Conservation (phyloP, 2,888 invertebrate species). For the Ichneumoninae sp. region DNA sequence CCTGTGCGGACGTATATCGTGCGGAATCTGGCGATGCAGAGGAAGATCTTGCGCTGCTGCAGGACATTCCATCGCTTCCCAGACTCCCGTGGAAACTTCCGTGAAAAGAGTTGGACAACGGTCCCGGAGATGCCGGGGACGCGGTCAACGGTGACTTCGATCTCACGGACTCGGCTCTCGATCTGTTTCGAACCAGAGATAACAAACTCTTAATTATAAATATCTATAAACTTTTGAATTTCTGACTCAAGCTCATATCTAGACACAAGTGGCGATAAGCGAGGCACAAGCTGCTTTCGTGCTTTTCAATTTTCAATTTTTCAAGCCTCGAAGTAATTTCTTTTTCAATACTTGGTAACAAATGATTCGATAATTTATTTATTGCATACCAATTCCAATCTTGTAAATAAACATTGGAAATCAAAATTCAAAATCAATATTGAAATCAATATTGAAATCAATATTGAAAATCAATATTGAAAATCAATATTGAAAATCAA, state of each 20-base stretch:
- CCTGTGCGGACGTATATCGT: conserved; percentile 82
- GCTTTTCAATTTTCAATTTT: not conserved
- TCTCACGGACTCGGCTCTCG: conserved; percentile 83
- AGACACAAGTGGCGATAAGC: conserved; percentile 1
- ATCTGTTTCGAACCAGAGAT: conserved; percentile 74
- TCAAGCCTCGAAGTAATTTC: not conserved
- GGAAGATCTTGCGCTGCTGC: conserved; percentile 83
- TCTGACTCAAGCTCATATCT: not conserved
- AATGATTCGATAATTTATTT: not conserved
- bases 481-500: no score
- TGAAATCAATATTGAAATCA: not conserved
- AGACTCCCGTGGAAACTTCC: conserved; percentile 83
- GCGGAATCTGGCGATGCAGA: conserved; percentile 83
- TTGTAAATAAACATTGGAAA: not conserved
- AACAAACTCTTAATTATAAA: not conserved
- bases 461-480: not conserved
- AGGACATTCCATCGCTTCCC: conserved; percentile 84
- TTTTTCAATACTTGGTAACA: not conserved
- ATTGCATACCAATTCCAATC: not conserved
- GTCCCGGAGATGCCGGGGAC: conserved; percentile 82
- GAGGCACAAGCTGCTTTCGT: conserved; percentile 39
- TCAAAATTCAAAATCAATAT: not conserved
- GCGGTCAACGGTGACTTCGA: conserved; percentile 82
- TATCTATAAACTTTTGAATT: not conserved
- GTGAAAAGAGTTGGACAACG: conserved; percentile 81